Evolutionary conservation across 2,888 invertebrate genomes (phyloP).

Genomic region (Melikaiella ostensackeni): DNA sequence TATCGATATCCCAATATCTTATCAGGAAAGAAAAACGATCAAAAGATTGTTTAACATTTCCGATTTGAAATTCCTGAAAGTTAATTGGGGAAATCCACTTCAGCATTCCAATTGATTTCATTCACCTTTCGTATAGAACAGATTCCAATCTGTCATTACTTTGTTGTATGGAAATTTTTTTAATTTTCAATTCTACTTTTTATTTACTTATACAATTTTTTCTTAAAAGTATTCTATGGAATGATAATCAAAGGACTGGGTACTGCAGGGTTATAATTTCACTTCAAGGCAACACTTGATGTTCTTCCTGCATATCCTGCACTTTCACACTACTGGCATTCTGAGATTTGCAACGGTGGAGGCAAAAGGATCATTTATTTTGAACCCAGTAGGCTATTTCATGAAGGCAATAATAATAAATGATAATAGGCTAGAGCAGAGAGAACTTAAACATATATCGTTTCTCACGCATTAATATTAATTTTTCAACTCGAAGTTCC

Average conservation of each 20-base stretch:
- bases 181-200: background rate
- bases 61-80: conserved; percentile 31
- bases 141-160: background rate
- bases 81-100: conserved; percentile 2
- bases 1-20: conserved; percentile 5
- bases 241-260: conserved; percentile 10
- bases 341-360: background rate
- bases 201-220: background rate
- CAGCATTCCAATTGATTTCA: conserved; percentile 4
- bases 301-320: background rate
- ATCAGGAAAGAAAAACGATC: background rate
- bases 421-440: background rate
- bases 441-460: background rate
- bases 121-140: conserved; percentile 16
- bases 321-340: conserved; percentile 3
- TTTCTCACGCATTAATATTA: background rate
- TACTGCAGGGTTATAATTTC: conserved; percentile 19
- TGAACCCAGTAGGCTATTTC: background rate
- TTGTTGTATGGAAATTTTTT: background rate
- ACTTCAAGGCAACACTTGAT: background rate
- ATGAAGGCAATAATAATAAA: background rate
- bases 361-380: background rate
- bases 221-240: background rate
- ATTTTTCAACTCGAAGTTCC: background rate
- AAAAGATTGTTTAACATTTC: conserved; percentile 14